Percentiles rank a stretch among this genome's conserved stretches.
These are phyloP conservation scores for Cavia aperea DNA, from an alignment of 2,113 vertebrate species.

Conservation along the genomic window DNA sequence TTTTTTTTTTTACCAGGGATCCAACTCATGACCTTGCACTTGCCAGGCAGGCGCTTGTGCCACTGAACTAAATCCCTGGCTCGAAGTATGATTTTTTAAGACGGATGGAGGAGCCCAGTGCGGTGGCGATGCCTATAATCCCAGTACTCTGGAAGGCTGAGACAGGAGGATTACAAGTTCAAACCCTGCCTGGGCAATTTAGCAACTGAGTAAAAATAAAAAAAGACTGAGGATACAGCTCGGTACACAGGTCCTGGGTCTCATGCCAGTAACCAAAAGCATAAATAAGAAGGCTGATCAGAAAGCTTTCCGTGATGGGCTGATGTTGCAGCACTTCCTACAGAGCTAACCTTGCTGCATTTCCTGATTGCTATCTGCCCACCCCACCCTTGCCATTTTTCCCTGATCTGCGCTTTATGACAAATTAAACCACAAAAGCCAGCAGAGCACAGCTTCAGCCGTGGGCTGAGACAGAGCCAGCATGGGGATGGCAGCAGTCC, in stretches of 20 bases:
- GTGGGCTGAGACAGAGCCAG: neutral
- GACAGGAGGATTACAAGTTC: neutral
- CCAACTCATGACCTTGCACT: too few species aligned
- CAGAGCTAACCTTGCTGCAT: neutral
- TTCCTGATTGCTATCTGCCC: too few species aligned
- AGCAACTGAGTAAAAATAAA: neutral
- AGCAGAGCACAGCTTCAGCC: neutral
- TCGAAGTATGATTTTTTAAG: neutral
- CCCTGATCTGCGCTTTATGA: neutral
- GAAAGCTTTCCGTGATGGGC: neutral
- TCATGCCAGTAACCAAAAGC: neutral
- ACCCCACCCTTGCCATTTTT: accelerated
- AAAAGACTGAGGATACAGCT: neutral
- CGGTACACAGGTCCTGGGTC: neutral
- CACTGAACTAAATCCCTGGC: too few species aligned
- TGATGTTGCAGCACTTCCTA: neutral
- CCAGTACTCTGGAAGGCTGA: neutral
- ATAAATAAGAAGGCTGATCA: neutral
- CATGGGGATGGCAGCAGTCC: too few species aligned
- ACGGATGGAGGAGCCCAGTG: neutral
- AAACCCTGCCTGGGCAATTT: neutral
- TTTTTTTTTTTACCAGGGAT: too few species aligned
- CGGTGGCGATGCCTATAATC: neutral
- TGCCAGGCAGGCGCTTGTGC: too few species aligned
- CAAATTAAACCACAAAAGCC: neutral